These are phyloP conservation scores for Crotalus viridis DNA, from an alignment of 2,113 vertebrate genomes.

Conservation along the genomic window DNA sequence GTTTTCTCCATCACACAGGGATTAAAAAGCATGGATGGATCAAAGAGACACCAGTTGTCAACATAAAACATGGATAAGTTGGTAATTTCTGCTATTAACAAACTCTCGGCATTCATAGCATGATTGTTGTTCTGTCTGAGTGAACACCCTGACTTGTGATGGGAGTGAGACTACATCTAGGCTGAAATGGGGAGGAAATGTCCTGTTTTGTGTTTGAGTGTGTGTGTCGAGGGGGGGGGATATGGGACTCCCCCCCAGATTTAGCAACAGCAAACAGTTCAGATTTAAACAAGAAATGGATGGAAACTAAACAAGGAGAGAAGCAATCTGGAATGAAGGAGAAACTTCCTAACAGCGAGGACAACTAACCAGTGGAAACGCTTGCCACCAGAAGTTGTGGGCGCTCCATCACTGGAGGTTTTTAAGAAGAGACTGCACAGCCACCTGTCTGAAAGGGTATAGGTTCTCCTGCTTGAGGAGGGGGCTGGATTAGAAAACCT, in stretches of 20 bases:
- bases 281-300: background rate
- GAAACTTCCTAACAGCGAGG: too few species aligned
- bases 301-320: too few species aligned
- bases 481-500: too few species aligned
- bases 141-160: constrained; percentile 8
- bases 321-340: too few species aligned
- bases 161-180: background rate
- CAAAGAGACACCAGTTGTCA: constrained; percentile 37
- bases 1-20: background rate
- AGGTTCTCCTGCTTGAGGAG: too few species aligned
- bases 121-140: constrained; percentile 31
- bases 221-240: rapidly evolving
- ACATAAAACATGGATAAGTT: constrained; percentile 50
- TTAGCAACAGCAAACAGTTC: background rate
- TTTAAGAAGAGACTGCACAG: too few species aligned
- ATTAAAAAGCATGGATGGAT: constrained; percentile 44
- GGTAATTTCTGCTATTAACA: constrained; percentile 48
- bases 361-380: too few species aligned
- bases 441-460: too few species aligned
- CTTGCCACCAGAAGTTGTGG: too few species aligned
- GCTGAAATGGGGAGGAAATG: background rate
- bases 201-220: background rate
- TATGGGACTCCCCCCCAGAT: too few species aligned
- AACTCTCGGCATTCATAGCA: constrained; percentile 35
- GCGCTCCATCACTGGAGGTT: too few species aligned